Percentiles rank a stretch among this genome's conserved stretches.
phyloP scores from a whole-genome alignment of 2,888 invertebrate species.

The Aphidius colemani region DNA sequence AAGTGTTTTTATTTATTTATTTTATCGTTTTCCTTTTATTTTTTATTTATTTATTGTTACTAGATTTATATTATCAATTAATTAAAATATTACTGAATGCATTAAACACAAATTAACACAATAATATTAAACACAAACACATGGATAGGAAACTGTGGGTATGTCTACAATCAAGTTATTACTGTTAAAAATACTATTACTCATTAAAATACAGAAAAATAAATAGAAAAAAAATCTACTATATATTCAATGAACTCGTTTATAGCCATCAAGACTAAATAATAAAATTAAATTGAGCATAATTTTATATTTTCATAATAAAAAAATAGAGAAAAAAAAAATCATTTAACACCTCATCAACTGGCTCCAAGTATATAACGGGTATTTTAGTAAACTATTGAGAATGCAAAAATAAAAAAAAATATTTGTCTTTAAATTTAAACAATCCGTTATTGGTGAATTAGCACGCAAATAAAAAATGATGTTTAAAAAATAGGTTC shows the following conservation, averaged over 20 bases:
- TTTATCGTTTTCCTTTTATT: not conserved
- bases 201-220: not conserved
- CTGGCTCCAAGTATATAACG: constrained; percentile 31
- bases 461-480: constrained; percentile 28
- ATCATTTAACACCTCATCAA: constrained; percentile 30
- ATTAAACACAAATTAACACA: constrained; percentile 17
- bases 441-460: constrained; percentile 29
- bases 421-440: not conserved
- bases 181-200: not conserved
- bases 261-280: constrained; percentile 21
- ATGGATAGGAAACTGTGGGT: not conserved
- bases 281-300: not conserved
- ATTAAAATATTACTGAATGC: not conserved
- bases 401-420: too few species aligned
- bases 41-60: not conserved
- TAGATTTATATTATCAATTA: constrained; percentile 1
- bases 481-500: not conserved
- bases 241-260: constrained; percentile 12
- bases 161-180: not conserved
- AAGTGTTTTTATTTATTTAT: too few species aligned
- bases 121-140: constrained; percentile 6
- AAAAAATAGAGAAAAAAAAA: constrained; percentile 21
- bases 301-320: not conserved
- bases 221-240: constrained; percentile 8
- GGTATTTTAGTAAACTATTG: not conserved